Evolutionary conservation across 2,888 invertebrate species (phyloP).

Genomic region (Parascotia fuliginaria): DNA sequence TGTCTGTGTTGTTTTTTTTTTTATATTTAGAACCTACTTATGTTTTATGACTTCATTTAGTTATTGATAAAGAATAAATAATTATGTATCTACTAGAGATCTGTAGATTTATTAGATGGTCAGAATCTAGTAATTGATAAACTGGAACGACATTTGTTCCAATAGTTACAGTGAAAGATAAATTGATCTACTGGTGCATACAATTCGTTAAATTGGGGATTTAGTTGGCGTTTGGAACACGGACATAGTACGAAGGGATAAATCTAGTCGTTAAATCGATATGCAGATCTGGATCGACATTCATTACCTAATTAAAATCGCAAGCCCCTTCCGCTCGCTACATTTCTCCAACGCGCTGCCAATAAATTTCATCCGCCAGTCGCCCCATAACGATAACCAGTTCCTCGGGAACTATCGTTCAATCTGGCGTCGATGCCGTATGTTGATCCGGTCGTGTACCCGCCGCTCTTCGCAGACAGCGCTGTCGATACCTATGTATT

Average conservation of each 20-base stretch:
- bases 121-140: not conserved
- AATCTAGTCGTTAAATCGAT: conserved; percentile 83
- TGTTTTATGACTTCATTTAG: not conserved
- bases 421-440: conserved; percentile 85
- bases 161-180: conserved; percentile 24
- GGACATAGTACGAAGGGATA: conserved; percentile 77
- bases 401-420: conserved; percentile 86
- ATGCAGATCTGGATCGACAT: conserved; percentile 86
- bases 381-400: conserved; percentile 86
- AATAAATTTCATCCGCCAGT: conserved; percentile 86
- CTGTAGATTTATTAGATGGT: not conserved
- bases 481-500: conserved; percentile 84
- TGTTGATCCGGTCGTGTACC: conserved; percentile 86
- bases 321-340: conserved; percentile 85
- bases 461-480: conserved; percentile 81
- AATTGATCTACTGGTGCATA: conserved; percentile 45
- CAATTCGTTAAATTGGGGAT: conserved; percentile 60
- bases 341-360: conserved; percentile 85
- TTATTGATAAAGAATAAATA: too few relatives aligned
- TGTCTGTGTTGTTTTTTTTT: not conserved
- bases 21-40: too few relatives aligned
- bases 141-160: not conserved
- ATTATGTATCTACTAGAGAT: too few relatives aligned
- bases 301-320: conserved; percentile 86
- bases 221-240: conserved; percentile 71